Evolutionary conservation across 2,888 invertebrate species (phyloP), one percentile per base, ranked within the genome.

Genomic region (Chouioia cunea): DNA sequence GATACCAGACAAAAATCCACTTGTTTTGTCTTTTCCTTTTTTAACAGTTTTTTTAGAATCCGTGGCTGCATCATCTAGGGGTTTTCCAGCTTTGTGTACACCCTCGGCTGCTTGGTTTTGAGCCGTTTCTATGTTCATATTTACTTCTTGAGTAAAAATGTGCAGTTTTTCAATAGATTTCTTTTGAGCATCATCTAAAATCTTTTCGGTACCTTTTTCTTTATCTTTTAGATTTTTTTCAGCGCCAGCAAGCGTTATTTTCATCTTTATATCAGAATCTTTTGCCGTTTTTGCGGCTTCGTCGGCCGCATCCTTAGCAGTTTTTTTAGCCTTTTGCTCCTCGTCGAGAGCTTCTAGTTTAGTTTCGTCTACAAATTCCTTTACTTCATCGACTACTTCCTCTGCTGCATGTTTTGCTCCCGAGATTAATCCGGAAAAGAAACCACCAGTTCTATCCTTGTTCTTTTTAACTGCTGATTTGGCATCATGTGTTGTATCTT

Each of bases 301-400:
- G 23, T 27, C 6, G 27, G 27, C 27, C 4, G 27, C 27, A 27
- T 3, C 27, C 6, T 27, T 27, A 3, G 27, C 74, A 8, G 65
- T 53, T 16, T 16, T 52, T 44, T 73, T 64, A 8, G 65, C 46
- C 70, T 73, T 71, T 76, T 74, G 48, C 78, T 78, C 57, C 73
- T 76, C n/a, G 69, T 73, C 54, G 70, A 76, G 4, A 3, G 73
- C 66, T 65, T 81, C 79, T 43, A 79, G 77, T 65, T 78, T 80
- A 6, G 79, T 76, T 57, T 79, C 78, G 4, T 81, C 79, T 2
- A 77, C 44, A 50, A 79, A 79, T 23, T 78, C 78, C 71, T 78
- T 78, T 0, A 76, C 75, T 1, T 79, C 79, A 1, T 76, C 79
- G 0, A 74, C 57, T 4, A 75, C 76, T 12, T 78, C 77, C 15